A percentile compares a stretch with the other conserved stretches of the same genome.
These are phyloP conservation scores for Schizothorax lantsangensis DNA, from an alignment of 2,797 vertebrate species.

Conservation along the genomic window DNA sequence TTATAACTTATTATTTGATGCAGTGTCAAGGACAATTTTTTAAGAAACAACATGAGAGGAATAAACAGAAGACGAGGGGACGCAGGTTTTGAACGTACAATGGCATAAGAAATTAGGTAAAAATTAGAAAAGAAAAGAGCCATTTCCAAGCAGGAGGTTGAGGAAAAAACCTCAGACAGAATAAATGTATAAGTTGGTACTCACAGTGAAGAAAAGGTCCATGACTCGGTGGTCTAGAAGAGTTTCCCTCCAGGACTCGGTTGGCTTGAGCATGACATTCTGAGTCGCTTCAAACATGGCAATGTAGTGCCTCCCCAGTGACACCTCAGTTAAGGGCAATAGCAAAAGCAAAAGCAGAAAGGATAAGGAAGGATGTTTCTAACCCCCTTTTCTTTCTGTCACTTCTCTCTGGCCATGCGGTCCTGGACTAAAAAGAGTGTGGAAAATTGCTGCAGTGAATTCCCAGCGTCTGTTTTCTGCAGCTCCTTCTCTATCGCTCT, in stretches of 20 bases:
- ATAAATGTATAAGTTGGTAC: constrained; percentile 63
- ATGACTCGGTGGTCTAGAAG: constrained; percentile 97
- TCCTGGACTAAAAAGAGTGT: constrained; percentile 39
- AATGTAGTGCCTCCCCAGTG: constrained; percentile 99
- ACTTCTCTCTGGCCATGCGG: constrained; percentile 48
- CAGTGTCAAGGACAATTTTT: background rate
- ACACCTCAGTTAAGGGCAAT: constrained; percentile 93
- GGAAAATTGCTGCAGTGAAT: constrained; percentile 55
- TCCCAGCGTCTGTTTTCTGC: constrained; percentile 61
- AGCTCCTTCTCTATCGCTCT: constrained; percentile 50
- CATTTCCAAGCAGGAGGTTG: background rate
- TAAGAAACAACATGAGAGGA: background rate
- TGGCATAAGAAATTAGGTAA: background rate
- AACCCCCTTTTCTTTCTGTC: background rate
- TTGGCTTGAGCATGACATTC: constrained; percentile 98
- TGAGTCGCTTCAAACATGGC: constrained; percentile 99
- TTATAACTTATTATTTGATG: background rate
- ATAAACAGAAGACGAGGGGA: background rate
- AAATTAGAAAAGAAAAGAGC: background rate
- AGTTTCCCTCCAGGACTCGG: constrained; percentile 96
- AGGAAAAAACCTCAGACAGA: background rate
- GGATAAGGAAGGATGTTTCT: background rate
- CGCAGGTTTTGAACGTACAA: background rate
- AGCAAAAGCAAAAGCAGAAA: constrained; percentile 83
- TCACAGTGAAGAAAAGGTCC: constrained; percentile 99